Base-by-base conservation (phyloP, 2,113 vertebrate species). In the Nestor notabilis region DNA sequence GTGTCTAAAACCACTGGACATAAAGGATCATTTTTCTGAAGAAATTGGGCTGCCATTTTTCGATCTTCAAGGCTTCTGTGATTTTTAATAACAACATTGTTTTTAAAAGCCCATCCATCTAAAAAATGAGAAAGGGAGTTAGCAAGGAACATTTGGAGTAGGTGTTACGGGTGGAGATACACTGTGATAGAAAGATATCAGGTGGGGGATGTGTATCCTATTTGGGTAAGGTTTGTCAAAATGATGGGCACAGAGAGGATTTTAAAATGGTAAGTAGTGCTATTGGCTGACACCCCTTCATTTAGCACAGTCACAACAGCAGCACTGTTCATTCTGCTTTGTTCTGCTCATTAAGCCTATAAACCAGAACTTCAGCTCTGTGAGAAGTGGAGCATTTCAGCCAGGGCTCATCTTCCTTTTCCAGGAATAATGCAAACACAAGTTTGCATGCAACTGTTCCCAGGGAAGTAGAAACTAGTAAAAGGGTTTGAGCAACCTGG, bases 91-190 rank as follows among this genome's bases (percentile, higher is more conserved):
- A 98, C 76, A 41, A 99, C 37, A 15, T 99, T 99, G 98, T 99
- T 99, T 95, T 92, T 96, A 89, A 99, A 99, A 90, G 99, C 98
- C 99, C 99, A 99, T 81, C 98, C 99, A 89, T 99, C 99, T 99
- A 76, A 94, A 90, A 84, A 71, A 86, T 5, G 43, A 65, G 60
- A 65, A 87, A 52, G 33, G 27, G 44, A 49, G 87, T 95, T 93
- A 84, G 39, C 39, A 68, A 24, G 20, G 74, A 50, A 43, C 11
- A 1, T 37, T 72, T 33, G 43, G 52, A 82, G 17, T 10, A 46
- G 43, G 13, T 66, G 28, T 43, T 19, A 49, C 61, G n/a, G 60
- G 29, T 39, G 29, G 78, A 18, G 19, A 33, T 18, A 11, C 41
- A 17, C 28, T 60, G 3, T 52, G 28, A 35, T 24, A 35, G 64